Evolutionary conservation across 2,888 invertebrate species (phyloP).

Genomic region (Eristalis tenax): DNA sequence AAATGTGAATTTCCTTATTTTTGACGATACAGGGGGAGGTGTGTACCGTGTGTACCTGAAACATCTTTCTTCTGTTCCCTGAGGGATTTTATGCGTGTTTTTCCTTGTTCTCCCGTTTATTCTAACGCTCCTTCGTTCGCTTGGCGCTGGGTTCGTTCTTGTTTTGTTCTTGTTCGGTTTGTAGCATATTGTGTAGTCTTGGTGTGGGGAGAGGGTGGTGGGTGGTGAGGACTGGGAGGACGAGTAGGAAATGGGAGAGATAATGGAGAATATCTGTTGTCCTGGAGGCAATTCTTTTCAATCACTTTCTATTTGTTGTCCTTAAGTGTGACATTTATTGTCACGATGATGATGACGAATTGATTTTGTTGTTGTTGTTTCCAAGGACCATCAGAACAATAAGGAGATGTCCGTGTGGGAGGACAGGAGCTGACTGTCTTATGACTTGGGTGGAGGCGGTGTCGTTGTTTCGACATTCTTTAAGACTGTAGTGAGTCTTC

Average conservation of each 20-base stretch:
- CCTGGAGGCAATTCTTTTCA: constrained; percentile 8
- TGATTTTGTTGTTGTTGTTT: not conserved
- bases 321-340: constrained; percentile 29
- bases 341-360: constrained; percentile 2
- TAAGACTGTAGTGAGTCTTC: too few species aligned
- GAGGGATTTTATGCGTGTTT: constrained; percentile 16
- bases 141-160: too few species aligned
- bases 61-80: constrained; percentile 21
- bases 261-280: constrained; percentile 14
- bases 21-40: not conserved
- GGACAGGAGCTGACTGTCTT: not conserved
- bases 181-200: not conserved
- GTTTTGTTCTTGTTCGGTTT: not conserved
- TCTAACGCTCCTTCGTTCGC: not conserved
- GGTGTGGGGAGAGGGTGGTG: not conserved
- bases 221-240: not conserved
- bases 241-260: not conserved
- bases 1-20: not conserved
- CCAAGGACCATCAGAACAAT: not conserved
- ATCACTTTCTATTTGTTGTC: constrained; percentile 19
- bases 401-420: not conserved
- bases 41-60: constrained; percentile 10
- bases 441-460: too few species aligned
- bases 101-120: not conserved
- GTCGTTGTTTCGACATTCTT: too few species aligned